These are phyloP conservation scores for Aldabrachelys gigantea DNA, from an alignment of 2,113 vertebrate species.

Conservation along the genomic window DNA sequence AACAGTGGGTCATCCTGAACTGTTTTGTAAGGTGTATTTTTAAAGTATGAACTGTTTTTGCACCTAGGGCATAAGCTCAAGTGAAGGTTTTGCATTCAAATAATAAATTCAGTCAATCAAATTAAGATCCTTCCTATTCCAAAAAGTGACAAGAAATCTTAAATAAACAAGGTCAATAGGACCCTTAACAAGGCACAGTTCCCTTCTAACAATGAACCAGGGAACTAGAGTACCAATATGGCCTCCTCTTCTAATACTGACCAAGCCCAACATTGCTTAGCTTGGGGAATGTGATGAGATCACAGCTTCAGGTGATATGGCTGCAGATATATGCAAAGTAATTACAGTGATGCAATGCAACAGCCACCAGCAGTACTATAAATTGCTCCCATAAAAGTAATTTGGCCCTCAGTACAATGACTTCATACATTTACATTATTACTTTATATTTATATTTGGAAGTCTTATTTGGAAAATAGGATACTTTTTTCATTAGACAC, in stretches of 20 bases:
- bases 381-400: background rate
- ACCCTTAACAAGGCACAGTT: background rate
- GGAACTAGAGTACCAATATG: background rate
- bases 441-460: background rate
- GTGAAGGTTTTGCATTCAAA: background rate
- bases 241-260: background rate
- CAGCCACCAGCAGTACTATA: background rate
- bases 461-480: background rate
- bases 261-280: background rate
- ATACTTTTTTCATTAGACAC: background rate
- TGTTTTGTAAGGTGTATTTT: background rate
- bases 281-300: background rate
- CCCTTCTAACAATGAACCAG: background rate
- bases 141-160: background rate
- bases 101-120: background rate
- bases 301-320: background rate
- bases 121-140: background rate
- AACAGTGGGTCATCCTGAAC: background rate
- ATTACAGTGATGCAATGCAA: background rate
- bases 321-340: background rate
- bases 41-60: background rate
- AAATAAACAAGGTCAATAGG: background rate
- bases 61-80: background rate
- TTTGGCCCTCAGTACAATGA: background rate
- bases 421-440: background rate